A percentile compares a stretch with the other conserved stretches of the same genome.
These are phyloP conservation scores for Sphaerophoria rueppellii DNA, from an alignment of 2,888 invertebrate species.

Conservation along the genomic window DNA sequence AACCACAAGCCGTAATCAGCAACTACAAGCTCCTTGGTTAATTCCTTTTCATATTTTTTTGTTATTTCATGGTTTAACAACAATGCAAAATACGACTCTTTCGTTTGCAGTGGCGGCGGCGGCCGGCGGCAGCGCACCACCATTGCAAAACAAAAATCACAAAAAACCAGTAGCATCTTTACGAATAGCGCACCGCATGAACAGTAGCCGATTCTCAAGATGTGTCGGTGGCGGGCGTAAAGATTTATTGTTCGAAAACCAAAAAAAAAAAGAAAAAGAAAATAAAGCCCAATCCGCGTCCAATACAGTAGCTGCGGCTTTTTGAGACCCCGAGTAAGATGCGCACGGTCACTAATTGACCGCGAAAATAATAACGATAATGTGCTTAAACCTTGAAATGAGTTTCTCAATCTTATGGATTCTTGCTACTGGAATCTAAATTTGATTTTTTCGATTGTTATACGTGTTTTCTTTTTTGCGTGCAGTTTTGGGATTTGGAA, in stretches of 20 bases:
- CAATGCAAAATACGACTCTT: conserved; percentile 49
- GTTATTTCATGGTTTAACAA: conserved; percentile 53
- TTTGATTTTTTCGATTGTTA: conserved; percentile 27
- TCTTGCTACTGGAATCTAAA: conserved; percentile 72
- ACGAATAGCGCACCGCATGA: conserved; percentile 60
- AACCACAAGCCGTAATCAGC: conserved; percentile 73
- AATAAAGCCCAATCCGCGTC: not conserved
- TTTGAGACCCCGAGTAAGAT: conserved; percentile 26
- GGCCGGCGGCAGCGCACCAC: conserved; percentile 1
- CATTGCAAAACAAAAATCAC: not conserved
- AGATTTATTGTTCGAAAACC: conserved; percentile 65
- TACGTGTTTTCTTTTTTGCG: not conserved
- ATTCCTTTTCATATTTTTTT: not conserved
- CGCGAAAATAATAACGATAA: conserved; percentile 73
- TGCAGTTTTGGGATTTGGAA: conserved; percentile 17
- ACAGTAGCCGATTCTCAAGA: conserved; percentile 70
- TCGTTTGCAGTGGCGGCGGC: not conserved
- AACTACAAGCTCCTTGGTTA: conserved; percentile 41
- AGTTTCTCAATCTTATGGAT: conserved; percentile 71
- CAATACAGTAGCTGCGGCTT: conserved; percentile 14
- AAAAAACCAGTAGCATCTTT: conserved; percentile 56
- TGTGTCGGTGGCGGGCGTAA: conserved; percentile 60
- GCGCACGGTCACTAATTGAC: conserved; percentile 72
- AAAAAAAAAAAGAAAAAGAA: conserved; percentile 34
- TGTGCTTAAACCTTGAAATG: conserved; percentile 72